Conservation (phyloP, 2,797 vertebrate genomes). For the Crocidura indochinensis region DNA sequence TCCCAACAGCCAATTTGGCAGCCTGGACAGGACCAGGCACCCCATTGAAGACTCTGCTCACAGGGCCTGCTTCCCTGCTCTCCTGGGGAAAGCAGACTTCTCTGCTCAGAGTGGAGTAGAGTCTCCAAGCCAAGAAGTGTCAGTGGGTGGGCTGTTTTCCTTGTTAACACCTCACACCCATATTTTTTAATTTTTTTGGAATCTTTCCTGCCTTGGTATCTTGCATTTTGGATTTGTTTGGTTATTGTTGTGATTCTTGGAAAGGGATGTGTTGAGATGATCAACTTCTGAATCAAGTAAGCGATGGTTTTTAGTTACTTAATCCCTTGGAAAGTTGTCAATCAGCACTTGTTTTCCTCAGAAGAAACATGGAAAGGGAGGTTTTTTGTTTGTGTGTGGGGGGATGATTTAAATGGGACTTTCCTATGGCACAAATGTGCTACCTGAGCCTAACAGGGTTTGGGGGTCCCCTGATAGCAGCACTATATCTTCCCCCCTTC, state of each 20-base stretch:
- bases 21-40: neutral
- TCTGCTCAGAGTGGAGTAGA: neutral
- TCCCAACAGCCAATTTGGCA: too few species aligned
- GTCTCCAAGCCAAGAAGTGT: constrained; percentile 29
- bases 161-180: constrained; percentile 66
- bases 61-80: too few species aligned
- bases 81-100: neutral
- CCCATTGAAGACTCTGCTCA: neutral
- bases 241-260: constrained; percentile 70
- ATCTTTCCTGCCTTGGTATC: constrained; percentile 21
- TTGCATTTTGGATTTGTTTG: neutral
- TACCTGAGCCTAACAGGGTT: fast-evolving
- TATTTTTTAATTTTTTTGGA: constrained; percentile 57
- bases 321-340: constrained; percentile 64
- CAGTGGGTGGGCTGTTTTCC: neutral
- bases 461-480: neutral
- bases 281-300: constrained; percentile 42
- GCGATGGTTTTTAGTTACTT: constrained; percentile 59
- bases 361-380: constrained; percentile 6
- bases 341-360: neutral
- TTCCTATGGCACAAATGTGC: too few species aligned
- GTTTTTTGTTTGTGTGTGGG: neutral
- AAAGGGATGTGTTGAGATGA: constrained; percentile 26
- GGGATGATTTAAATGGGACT: neutral
- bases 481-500: too few species aligned